Conservation (phyloP, 2,113 vertebrate species). For the Antennarius striatus region DNA sequence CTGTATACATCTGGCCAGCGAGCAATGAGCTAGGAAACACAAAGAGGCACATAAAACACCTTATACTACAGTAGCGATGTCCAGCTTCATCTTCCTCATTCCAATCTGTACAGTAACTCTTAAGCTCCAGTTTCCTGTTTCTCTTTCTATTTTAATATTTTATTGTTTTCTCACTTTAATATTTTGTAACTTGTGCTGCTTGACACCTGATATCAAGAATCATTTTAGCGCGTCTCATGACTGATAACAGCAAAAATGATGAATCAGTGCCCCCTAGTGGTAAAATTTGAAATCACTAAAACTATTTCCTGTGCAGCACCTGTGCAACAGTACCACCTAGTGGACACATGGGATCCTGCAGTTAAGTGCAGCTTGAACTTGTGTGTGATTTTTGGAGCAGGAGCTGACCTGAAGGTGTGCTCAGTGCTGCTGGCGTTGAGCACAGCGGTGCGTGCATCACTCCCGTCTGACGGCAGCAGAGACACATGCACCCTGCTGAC, state of each 20-base stretch:
- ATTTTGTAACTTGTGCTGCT: too few relatives aligned
- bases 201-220: background rate
- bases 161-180: too few relatives aligned
- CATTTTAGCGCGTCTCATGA: too few relatives aligned
- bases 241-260: background rate
- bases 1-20: constrained; percentile 87
- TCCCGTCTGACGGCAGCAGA: constrained; percentile 79
- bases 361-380: too few relatives aligned
- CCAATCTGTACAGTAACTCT: too few relatives aligned
- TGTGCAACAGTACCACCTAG: constrained; percentile 24
- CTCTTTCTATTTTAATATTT: too few relatives aligned
- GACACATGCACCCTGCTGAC: constrained; percentile 87
- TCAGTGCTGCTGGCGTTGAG: constrained; percentile 85
- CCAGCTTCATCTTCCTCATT: too few relatives aligned
- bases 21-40: constrained; percentile 82
- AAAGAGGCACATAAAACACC: constrained; percentile 19
- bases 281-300: background rate
- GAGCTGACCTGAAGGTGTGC: constrained; percentile 87
- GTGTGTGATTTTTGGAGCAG: constrained; percentile 18
- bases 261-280: constrained; percentile 36
- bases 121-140: too few relatives aligned
- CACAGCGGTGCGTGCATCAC: constrained; percentile 75
- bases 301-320: background rate
- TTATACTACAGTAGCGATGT: background rate
- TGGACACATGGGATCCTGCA: constrained; percentile 28